Percentiles rank a stretch among this genome's conserved stretches.
These are phyloP conservation scores for Sceloporus tristichus DNA, from an alignment of 2,113 vertebrate species.

Conservation along the genomic window DNA sequence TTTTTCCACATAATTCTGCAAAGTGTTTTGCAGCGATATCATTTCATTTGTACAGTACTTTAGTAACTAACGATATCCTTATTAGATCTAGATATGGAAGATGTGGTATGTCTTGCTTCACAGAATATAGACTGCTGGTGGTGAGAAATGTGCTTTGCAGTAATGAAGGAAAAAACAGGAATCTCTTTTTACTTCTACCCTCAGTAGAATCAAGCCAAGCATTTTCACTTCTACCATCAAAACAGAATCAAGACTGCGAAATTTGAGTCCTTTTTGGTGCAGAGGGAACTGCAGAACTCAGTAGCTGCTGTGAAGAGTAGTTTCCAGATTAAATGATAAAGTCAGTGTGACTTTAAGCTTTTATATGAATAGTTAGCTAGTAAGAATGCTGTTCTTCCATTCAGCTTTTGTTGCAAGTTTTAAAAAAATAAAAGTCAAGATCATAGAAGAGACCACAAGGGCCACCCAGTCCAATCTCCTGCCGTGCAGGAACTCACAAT, in stretches of 20 bases:
- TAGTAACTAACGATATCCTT: neutral
- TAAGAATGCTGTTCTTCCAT: neutral
- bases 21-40: neutral
- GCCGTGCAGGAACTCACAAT: too few relatives aligned
- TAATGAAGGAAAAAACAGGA: neutral
- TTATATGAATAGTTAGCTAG: neutral
- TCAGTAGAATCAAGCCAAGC: neutral
- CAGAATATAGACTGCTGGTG: neutral
- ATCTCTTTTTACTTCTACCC: neutral
- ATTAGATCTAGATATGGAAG: neutral
- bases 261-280: neutral
- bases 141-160: neutral
- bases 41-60: neutral
- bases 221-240: neutral
- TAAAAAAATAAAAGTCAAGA: neutral
- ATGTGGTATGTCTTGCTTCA: neutral
- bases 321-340: neutral
- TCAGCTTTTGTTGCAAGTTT: neutral
- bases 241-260: constrained; percentile 16
- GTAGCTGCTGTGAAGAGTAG: neutral
- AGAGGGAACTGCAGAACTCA: neutral
- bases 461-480: too few relatives aligned
- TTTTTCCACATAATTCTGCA: neutral
- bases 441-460: neutral
- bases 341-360: neutral